Evolutionary conservation across 2,888 invertebrate species (phyloP).

Genomic region (Panzeria rudis): DNA sequence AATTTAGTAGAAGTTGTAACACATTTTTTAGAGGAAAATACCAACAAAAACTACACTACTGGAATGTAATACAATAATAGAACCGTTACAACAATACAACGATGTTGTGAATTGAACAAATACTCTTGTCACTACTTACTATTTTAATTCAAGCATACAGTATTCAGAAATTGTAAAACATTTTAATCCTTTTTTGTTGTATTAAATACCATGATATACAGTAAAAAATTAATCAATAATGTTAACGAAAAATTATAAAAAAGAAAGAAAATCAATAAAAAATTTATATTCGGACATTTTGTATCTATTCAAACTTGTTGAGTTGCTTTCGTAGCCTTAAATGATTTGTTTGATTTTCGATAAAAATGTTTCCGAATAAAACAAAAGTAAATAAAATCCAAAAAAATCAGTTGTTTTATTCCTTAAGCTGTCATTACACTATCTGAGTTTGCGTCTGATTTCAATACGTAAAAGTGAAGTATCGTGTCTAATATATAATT

Average conservation of each 20-base stretch:
- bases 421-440: too few species aligned
- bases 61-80: background rate
- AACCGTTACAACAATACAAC: background rate
- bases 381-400: conserved; percentile 53
- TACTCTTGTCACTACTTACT: conserved; percentile 2
- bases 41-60: background rate
- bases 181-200: conserved; percentile 28
- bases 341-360: conserved; percentile 46
- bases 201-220: conserved; percentile 28
- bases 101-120: background rate
- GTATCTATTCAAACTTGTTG: conserved; percentile 38
- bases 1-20: too few species aligned
- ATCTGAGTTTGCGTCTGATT: too few species aligned
- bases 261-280: conserved; percentile 56
- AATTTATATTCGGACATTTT: conserved; percentile 58
- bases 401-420: conserved; percentile 70
- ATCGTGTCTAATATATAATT: too few species aligned
- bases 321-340: conserved; percentile 8
- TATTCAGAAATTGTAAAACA: conserved; percentile 45
- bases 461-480: too few species aligned
- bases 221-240: conserved; percentile 25
- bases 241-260: conserved; percentile 30
- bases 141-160: conserved; percentile 30
- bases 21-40: background rate
- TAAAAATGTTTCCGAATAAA: conserved; percentile 67